These are phyloP conservation scores for Spilarctia lutea DNA, from an alignment of 2,888 invertebrate species.

Conservation along the genomic window DNA sequence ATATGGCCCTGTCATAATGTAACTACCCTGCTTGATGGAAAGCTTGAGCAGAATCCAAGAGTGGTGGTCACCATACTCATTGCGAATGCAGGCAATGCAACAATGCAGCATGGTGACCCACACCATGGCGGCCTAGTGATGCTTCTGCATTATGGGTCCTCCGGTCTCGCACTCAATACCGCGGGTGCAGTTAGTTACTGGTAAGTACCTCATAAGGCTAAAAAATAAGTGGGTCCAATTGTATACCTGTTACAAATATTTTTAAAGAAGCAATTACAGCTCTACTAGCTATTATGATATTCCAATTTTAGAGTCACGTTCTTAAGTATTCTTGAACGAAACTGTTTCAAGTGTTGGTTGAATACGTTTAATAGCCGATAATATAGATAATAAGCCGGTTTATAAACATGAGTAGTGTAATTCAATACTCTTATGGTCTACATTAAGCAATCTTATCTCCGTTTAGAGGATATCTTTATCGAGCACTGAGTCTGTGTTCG, in stretches of 20 bases:
- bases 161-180: too few species aligned
- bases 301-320: not conserved
- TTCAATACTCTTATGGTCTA: not conserved
- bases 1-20: too few species aligned
- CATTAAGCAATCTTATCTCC: not conserved
- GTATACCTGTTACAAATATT: not conserved
- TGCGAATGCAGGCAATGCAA: too few species aligned
- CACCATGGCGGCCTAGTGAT: too few species aligned
- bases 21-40: too few species aligned
- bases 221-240: not conserved
- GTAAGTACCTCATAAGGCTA: not conserved
- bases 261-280: not conserved
- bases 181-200: not conserved
- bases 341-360: not conserved
- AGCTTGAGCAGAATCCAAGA: too few species aligned
- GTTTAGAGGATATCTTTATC: not conserved
- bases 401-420: too few species aligned
- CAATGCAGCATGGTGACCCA: too few species aligned
- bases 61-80: too few species aligned
- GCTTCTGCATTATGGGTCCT: too few species aligned
- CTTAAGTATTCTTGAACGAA: not conserved
- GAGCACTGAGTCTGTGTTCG: not conserved
- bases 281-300: not conserved
- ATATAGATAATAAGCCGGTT: constrained; percentile 3
- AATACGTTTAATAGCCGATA: not conserved